phyloP scores from a whole-genome alignment of 2,113 vertebrate genomes.

The Archilochus colubris region DNA sequence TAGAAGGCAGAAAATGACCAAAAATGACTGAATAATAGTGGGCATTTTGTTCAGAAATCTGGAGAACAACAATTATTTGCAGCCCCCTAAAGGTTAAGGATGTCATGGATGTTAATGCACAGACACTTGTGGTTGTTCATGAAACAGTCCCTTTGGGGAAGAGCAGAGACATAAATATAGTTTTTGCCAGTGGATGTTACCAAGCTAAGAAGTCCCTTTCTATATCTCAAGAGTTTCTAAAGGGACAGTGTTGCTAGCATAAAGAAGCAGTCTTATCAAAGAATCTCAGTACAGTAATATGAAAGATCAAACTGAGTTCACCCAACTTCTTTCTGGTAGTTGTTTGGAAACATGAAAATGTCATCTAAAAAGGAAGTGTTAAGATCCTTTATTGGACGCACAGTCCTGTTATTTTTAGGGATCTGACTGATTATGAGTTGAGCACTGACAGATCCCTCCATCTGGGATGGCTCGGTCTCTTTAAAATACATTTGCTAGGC shows the following conservation, averaged over 20 bases:
- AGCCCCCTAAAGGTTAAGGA: constrained; percentile 36
- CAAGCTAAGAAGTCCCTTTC: background rate
- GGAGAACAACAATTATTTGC: background rate
- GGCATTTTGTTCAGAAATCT: constrained; percentile 19
- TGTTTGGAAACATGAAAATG: background rate
- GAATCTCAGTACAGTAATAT: background rate
- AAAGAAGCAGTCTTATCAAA: background rate
- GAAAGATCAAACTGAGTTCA: background rate
- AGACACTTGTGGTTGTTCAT: constrained; percentile 1
- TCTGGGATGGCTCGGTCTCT: background rate
- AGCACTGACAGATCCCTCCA: background rate
- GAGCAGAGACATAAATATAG: background rate
- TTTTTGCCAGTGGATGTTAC: background rate
- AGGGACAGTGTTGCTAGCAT: background rate
- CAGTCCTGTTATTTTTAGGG: background rate
- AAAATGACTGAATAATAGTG: background rate
- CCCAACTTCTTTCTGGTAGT: background rate
- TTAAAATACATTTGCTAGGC: background rate
- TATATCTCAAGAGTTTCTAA: background rate
- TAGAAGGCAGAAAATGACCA: constrained; percentile 30
- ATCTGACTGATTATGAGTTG: background rate
- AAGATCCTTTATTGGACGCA: background rate
- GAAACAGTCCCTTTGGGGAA: background rate
- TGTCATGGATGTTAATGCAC: background rate
- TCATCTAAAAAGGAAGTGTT: background rate